Conservation (phyloP, 1,140 invertebrate genomes). For the Drosophila neocordata region DNA sequence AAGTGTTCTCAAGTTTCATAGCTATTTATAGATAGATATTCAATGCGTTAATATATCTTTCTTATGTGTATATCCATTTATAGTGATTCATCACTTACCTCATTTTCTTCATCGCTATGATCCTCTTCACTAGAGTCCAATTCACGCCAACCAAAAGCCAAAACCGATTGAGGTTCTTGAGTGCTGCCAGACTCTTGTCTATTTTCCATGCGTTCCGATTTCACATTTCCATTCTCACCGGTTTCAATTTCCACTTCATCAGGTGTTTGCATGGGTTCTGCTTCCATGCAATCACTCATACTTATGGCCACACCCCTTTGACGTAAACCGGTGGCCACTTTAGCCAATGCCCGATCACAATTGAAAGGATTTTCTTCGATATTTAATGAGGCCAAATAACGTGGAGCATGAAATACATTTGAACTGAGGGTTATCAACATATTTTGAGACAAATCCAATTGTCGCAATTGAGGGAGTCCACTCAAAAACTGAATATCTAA, state of each 20-base stretch:
- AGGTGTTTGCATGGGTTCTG: constrained; percentile 13
- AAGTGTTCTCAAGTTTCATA: too few species aligned
- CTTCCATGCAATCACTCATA: constrained; percentile 56
- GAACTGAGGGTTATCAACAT: constrained; percentile 64
- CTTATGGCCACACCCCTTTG: constrained; percentile 52
- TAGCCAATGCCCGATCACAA: constrained; percentile 60
- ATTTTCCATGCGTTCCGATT: constrained; percentile 56
- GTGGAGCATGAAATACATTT: constrained; percentile 50
- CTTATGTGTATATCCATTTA: too few species aligned
- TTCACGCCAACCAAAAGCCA: constrained; percentile 51
- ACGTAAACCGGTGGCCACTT: constrained; percentile 48
- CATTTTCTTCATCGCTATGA: constrained; percentile 5
- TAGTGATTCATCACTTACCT: background rate
- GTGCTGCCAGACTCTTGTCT: constrained; percentile 8
- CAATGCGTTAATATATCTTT: too few species aligned
- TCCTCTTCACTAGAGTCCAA: constrained; percentile 55
- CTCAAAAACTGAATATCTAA: constrained; percentile 46
- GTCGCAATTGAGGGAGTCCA: constrained; percentile 57
- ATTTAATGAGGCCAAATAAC: constrained; percentile 54
- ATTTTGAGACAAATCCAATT: constrained; percentile 73
- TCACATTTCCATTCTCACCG: background rate
- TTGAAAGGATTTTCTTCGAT: constrained; percentile 71
- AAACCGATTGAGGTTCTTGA: constrained; percentile 50
- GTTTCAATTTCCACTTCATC: constrained; percentile 19
- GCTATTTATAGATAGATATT: too few species aligned